phyloP scores from a whole-genome alignment of 2,888 invertebrate genomes.

The Drosophila colorata region DNA sequence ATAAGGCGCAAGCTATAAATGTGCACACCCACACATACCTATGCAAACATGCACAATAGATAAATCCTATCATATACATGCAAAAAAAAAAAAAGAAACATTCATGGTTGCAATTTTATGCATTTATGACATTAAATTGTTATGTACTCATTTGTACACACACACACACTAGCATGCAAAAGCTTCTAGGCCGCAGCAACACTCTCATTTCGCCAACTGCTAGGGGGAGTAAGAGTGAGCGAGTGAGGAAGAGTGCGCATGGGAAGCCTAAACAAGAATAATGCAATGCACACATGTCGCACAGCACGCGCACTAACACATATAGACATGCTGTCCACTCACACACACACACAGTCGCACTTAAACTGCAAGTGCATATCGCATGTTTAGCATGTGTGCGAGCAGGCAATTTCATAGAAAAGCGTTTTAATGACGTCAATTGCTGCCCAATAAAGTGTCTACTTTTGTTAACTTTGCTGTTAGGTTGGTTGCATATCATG shows the following conservation, averaged over 20 bases:
- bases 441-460: slow-evolving; percentile 50
- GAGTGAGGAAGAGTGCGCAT: slow-evolving; percentile 60
- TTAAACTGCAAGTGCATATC: slow-evolving; percentile 63
- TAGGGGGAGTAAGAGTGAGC: slow-evolving; percentile 32
- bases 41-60: slow-evolving; percentile 18
- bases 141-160: slow-evolving; percentile 26
- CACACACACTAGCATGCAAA: slow-evolving; percentile 14
- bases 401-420: slow-evolving; percentile 58
- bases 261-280: slow-evolving; percentile 68
- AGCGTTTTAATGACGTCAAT: slow-evolving; percentile 66
- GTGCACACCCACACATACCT: neutral
- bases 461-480: slow-evolving; percentile 26
- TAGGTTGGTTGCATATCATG: slow-evolving; percentile 8
- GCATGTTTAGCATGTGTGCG: slow-evolving; percentile 38
- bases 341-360: slow-evolving; percentile 25
- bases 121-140: slow-evolving; percentile 73
- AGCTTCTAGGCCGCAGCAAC: slow-evolving; percentile 50
- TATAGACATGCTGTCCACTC: slow-evolving; percentile 47
- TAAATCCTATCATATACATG: slow-evolving; percentile 41
- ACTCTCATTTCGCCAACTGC: slow-evolving; percentile 27
- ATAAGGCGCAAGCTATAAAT: slow-evolving; percentile 37
- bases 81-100: slow-evolving; percentile 14
- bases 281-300: slow-evolving; percentile 64
- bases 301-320: slow-evolving; percentile 72
- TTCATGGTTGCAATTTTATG: slow-evolving; percentile 74